Percentiles rank a stretch among this genome's conserved stretches.
phyloP scores from a whole-genome alignment of 1,140 invertebrate species.

The Calephelis virginiensis region DNA sequence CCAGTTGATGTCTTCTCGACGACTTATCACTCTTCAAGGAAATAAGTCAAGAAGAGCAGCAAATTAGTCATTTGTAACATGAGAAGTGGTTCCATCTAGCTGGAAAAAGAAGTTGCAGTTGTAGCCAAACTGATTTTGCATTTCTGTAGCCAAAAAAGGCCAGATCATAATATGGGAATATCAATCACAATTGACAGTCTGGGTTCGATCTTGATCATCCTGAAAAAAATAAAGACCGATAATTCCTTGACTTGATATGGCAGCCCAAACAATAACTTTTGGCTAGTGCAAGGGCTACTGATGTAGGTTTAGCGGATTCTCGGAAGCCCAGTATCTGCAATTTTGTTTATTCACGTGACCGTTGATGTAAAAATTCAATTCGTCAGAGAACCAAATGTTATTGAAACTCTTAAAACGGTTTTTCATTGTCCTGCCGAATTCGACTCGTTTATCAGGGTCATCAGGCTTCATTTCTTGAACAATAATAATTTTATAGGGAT shows the following conservation, averaged over 20 bases:
- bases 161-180: conserved; percentile 24
- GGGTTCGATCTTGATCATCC: conserved; percentile 23
- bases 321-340: conserved; percentile 24
- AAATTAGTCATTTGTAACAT: conserved; percentile 22
- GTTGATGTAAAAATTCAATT: conserved; percentile 29
- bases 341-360: conserved; percentile 32
- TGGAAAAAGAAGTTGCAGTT: conserved; percentile 25
- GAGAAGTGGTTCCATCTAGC: conserved; percentile 23
- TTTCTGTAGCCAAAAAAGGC: conserved; percentile 23
- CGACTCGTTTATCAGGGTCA: conserved; percentile 19
- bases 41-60: neutral
- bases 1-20: conserved; percentile 25
- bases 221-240: conserved; percentile 28
- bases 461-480: conserved; percentile 21
- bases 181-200: conserved; percentile 20
- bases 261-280: conserved; percentile 27
- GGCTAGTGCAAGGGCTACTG: conserved; percentile 23
- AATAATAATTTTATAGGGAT: conserved; percentile 24
- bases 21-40: conserved; percentile 21
- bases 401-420: conserved; percentile 28
- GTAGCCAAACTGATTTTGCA: conserved; percentile 23
- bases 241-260: conserved; percentile 26
- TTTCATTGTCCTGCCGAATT: conserved; percentile 24
- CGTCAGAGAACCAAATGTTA: conserved; percentile 28
- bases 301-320: conserved; percentile 23